phyloP scores from a whole-genome alignment of 2,113 vertebrate species.

The Spermophilus dauricus region DNA sequence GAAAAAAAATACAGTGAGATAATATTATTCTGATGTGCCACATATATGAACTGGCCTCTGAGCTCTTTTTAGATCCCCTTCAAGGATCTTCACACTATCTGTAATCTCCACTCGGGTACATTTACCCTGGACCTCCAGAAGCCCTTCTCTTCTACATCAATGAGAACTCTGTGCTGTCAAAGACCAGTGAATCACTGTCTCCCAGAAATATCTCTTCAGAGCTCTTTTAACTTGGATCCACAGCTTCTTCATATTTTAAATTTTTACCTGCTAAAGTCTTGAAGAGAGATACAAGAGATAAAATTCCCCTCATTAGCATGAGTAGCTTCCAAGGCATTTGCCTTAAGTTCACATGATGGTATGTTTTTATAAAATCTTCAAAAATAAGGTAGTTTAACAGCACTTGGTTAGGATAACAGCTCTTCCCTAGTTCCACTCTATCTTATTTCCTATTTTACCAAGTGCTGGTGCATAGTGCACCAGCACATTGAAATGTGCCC shows the following conservation, averaged over 20 bases:
- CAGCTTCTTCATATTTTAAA: neutral
- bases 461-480: rapidly evolving
- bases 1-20: neutral
- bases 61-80: neutral
- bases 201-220: neutral
- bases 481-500: rapidly evolving
- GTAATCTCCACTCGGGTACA: neutral
- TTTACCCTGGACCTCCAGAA: neutral
- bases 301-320: too few relatives aligned
- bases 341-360: neutral
- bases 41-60: neutral
- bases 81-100: neutral
- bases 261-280: neutral
- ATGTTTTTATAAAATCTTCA: neutral
- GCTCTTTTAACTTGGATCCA: neutral
- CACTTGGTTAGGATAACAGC: neutral
- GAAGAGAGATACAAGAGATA: neutral
- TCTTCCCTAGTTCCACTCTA: neutral
- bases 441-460: too few relatives aligned
- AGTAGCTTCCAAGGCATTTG: neutral
- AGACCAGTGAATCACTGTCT: neutral
- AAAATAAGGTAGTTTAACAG: neutral
- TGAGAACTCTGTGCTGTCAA: neutral
- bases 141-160: neutral
- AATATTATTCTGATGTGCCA: too few relatives aligned